Evolutionary conservation across 2,888 invertebrate species (phyloP), one percentile per base, ranked within the genome.

Genomic region (Rotaria socialis): DNA sequence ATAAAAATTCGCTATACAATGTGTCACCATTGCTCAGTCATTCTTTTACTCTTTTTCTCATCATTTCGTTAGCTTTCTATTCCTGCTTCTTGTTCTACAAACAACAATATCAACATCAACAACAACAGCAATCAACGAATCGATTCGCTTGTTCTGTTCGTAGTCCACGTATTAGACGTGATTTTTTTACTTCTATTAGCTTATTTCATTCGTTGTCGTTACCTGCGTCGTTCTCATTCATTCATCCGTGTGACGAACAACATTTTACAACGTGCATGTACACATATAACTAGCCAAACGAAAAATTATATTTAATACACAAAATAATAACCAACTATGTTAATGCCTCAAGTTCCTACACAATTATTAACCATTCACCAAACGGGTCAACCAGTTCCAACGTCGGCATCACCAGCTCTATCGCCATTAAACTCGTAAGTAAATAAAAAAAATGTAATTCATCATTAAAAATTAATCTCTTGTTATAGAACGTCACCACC

Each of bases 11-110:
- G 67, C 35, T 35, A 14, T 67, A 67, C 67, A 11, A 67, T 67
- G 67, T 67, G 67, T 67, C 67, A 67, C 67, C 35, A 67, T 67
- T 67, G 67, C 67, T 67, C 67, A 67, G 67, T 67, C 67, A 67
- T 67, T 67, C 67, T 67, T 67, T 67, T 67, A 67, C 67, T 67
- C 67, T 67, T 67, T 67, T 67, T 41, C 67, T 67, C 67, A 67
- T 67, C 67, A 67, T 67, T 67, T 67, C 19, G 67, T 67, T 67
- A 67, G 19, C 67, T 67, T 67, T 67, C 35, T 67, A 41, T 67
- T 67, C 27, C 35, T 41, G 35, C 16, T 67, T 67, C 35, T 35
- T 67, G 67, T 35, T 67, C 67, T 67, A 67, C 11, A 67, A 67
- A 67, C 67, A 67, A 35, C 67, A 67, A 67, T 35, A 67, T 19